Base-by-base conservation (phyloP, 2,888 invertebrate species). In the Cephus nigrinus region DNA sequence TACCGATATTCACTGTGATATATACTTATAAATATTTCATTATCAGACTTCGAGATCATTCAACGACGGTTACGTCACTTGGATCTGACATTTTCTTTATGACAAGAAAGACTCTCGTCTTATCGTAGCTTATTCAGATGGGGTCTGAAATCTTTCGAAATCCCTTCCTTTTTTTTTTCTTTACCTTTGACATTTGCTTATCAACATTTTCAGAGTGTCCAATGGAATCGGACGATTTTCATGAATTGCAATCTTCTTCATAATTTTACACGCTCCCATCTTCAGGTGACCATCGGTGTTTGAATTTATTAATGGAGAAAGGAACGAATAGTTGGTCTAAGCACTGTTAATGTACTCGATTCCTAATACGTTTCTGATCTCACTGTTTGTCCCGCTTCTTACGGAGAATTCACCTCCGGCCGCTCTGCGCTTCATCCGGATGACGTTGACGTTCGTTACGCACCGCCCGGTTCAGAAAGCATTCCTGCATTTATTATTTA, bases 401-500 rank as follows among this genome's bases (percentile, higher is more conserved):
- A 55, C 55, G 9, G 9, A 55, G 55, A 55, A 55, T 55, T 55
- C 55, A 55, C 55, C 55, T 23, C 55, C 9, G 55, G 23, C 9
- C 23, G 55, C 55, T 55, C 23, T 55, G 23, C 15, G 55, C 23
- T 55, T 55, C 55, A 23, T 55, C 15, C 55, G 55, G 23, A 55
- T 55, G 55, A 55, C 55, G 55, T 55, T 55, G 55, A 55, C 55
- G 55, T 55, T 55, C 55, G 55, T 23, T 55, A 55, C 55, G 32
- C 72, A 32, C 4, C 31, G 72, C 72, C 72, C 34, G 72, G n/a
- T 31, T 32, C 12, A 72, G 72, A 72, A 72, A 32, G 32, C 72
- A 33, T 72, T 72, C 72, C 72, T 72, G 32, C 72, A 32, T 32
- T 23, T 34, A 34, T 33, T 72, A 72, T 72, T 72, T 72, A 23